These are phyloP conservation scores for Scaptomyza polygonia DNA, from an alignment of 2,888 invertebrate species.

Conservation along the genomic window DNA sequence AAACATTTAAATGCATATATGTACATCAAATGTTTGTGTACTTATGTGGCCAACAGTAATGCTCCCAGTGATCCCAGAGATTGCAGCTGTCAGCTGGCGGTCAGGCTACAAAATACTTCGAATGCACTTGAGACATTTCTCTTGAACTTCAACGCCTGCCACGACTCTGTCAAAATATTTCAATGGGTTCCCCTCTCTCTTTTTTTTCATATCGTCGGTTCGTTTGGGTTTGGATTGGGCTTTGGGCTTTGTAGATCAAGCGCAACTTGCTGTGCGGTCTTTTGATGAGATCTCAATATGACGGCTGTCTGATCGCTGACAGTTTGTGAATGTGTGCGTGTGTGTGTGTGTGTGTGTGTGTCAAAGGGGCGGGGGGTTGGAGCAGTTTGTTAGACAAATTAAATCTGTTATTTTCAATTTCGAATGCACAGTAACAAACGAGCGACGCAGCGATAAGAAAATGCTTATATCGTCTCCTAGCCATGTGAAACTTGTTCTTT, in stretches of 20 bases:
- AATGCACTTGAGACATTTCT: slow-evolving; percentile 80
- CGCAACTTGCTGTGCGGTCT: slow-evolving; percentile 72
- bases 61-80: slow-evolving; percentile 24
- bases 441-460: slow-evolving; percentile 29
- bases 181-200: slow-evolving; percentile 51
- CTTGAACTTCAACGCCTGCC: slow-evolving; percentile 80
- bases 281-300: slow-evolving; percentile 78
- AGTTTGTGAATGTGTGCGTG: slow-evolving; percentile 34
- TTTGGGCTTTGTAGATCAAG: slow-evolving; percentile 13
- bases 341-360: slow-evolving; percentile 41
- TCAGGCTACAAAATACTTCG: slow-evolving; percentile 65
- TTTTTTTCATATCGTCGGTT: slow-evolving; percentile 6
- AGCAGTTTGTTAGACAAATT: slow-evolving; percentile 75
- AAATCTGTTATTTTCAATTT: slow-evolving; percentile 74
- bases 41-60: slow-evolving; percentile 22
- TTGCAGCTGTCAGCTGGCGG: slow-evolving; percentile 72
- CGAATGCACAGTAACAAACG: slow-evolving; percentile 45
- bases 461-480: slow-evolving; percentile 46
- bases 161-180: slow-evolving; percentile 77
- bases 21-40: not conserved
- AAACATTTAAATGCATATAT: not conserved
- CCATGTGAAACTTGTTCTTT: slow-evolving; percentile 70
- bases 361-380: not conserved
- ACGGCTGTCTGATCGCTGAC: slow-evolving; percentile 57
- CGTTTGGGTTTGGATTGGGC: not conserved